These are phyloP conservation scores for Orchesella flavescens DNA, from an alignment of 2,888 invertebrate genomes.

Conservation along the genomic window DNA sequence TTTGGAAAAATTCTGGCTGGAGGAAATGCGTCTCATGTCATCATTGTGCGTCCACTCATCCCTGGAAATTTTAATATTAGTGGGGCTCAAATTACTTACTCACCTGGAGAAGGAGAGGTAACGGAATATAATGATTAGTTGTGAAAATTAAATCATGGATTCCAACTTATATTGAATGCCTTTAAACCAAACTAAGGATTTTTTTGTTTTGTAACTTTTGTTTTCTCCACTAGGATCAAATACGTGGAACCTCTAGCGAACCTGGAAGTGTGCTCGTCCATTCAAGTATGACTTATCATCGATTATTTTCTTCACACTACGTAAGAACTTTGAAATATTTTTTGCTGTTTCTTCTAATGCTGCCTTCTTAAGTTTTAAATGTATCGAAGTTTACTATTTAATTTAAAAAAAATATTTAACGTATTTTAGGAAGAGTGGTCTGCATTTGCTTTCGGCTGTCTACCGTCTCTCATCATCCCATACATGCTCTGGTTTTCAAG, in stretches of 20 bases:
- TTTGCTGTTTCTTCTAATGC: too few relatives aligned
- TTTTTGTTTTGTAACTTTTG: too few relatives aligned
- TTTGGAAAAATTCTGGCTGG: slow-evolving; percentile 93
- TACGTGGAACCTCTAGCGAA: background rate
- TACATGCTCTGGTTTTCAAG: slow-evolving; percentile 30
- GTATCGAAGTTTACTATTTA: too few relatives aligned
- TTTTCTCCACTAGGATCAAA: too few relatives aligned
- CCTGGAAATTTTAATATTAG: background rate
- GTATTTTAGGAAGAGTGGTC: slow-evolving; percentile 24
- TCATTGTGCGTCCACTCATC: slow-evolving; percentile 85
- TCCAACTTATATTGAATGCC: too few relatives aligned
- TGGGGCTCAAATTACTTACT: background rate
- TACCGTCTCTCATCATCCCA: slow-evolving; percentile 17
- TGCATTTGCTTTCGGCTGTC: slow-evolving; percentile 1
- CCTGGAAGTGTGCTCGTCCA: background rate
- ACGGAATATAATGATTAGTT: too few relatives aligned
- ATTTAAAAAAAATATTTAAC: too few relatives aligned
- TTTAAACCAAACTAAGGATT: too few relatives aligned
- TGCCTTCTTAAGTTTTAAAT: too few relatives aligned
- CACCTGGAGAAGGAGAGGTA: background rate
- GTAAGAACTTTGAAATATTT: too few relatives aligned
- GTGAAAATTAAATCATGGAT: too few relatives aligned
- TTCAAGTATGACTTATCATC: background rate
- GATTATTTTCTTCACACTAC: background rate
- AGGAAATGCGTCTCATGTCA: slow-evolving; percentile 93